A percentile compares a stretch with the other conserved stretches of the same genome.
These are phyloP conservation scores for Nasua narica DNA, from an alignment of 2,797 vertebrate genomes.

Conservation along the genomic window DNA sequence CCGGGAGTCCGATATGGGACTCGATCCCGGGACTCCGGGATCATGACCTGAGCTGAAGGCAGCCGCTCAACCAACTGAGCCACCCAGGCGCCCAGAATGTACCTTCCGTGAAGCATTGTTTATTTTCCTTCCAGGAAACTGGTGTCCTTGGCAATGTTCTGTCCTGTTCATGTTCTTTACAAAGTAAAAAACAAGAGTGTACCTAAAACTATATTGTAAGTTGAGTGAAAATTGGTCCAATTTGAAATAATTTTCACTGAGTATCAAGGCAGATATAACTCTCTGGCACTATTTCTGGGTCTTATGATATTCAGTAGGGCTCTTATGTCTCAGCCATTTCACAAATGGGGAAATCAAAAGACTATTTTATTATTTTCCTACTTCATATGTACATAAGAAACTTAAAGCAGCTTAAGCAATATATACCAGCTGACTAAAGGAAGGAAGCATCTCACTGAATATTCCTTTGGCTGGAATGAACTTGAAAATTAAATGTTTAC, in stretches of 20 bases:
- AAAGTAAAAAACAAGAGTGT: constrained; percentile 31
- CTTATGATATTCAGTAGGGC: background rate
- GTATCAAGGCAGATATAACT: background rate
- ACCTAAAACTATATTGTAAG: background rate
- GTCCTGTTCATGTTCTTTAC: constrained; percentile 29
- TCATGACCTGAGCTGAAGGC: no score
- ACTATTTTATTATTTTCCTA: background rate
- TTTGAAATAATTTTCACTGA: constrained; percentile 3
- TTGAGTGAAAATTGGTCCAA: background rate
- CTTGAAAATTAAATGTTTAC: background rate
- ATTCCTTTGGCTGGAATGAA: background rate
- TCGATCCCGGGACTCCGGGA: no score
- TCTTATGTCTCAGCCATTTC: background rate
- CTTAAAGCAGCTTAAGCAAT: background rate
- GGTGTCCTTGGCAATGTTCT: constrained; percentile 39
- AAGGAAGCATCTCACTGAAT: background rate
- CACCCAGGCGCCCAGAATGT: no score
- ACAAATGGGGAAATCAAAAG: background rate
- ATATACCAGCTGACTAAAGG: background rate
- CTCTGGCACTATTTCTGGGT: background rate
- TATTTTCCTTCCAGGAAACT: constrained; percentile 54
- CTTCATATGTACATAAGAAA: background rate
- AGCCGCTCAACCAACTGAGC: no score
- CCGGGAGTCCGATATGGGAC: no score
- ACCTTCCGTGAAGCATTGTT: constrained; percentile 36